Base-by-base conservation (phyloP, 2,113 vertebrate species). In the Microcebus griseorufus region DNA sequence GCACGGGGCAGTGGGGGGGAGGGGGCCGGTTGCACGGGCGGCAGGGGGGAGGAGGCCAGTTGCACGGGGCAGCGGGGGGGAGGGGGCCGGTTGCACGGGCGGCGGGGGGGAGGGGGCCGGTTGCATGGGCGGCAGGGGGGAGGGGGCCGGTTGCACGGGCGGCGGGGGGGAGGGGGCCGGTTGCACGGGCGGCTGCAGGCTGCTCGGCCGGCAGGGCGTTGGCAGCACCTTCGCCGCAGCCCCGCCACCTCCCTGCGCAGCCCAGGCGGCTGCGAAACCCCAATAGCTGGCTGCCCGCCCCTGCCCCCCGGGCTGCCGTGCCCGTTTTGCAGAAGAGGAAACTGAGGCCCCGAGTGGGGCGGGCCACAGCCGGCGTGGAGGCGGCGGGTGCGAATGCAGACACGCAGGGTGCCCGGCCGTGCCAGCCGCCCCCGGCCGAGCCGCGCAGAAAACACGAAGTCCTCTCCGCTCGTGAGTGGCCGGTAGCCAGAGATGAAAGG, bases 151-250 rank as follows among this genome's bases (percentile, higher is more conserved):
- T 45, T 45, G 42, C 5, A 45, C 42, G 42, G 37, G 87, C 93
- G 48, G n/a, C 27, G 4, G 42, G 42, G 42, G 45, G 45, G 45
- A 9, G 6, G 45, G 1, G 58, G 65, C 37, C 37, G 27, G 2
- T 55, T 37, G 60, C 4, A 20, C n/a, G 12, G 37, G 87, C 95
- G 48, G n/a, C 27, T 37, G 39, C 64, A n/a, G 42, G 90, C 65
- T 60, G 45, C 67, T 29, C 0, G 16, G 65, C 53, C 1, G 64
- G 78, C 92, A 79, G 25, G 94, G 95, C 92, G 92, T 82, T 85
- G 88, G 90, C 0, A 10, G 94, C 91, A 73, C 93, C 88, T 84
- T n/a, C 3, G n/a, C 95, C 95, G 82, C 88, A 85, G 88, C 60
- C 88, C 72, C 0, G 48, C 88, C 94, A 48, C 55, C 53, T 69